Evolutionary conservation across 2,113 vertebrate genomes (phyloP), one percentile per base, ranked within the genome.

Genomic region (Nothobranchius kuhntae): DNA sequence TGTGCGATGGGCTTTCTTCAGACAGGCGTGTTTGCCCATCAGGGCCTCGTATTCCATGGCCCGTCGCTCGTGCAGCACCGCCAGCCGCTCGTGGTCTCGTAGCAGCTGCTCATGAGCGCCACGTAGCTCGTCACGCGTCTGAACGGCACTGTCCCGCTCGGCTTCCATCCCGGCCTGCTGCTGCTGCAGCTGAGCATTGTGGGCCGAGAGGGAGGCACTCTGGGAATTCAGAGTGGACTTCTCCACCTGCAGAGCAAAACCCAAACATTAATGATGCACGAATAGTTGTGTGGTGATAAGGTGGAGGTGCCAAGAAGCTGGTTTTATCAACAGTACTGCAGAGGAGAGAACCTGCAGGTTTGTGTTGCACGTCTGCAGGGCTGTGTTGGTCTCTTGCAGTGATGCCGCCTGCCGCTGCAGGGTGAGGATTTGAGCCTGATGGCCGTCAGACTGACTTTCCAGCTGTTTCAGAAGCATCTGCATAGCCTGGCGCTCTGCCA

Each of bases 221-320:
- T 97, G 96, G 0, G 97, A 98, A 87, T 93, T 96, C 73, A 98
- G 92, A 0, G 96, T 96, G 4, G 96, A 98, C 60, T 96, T 98
- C 88, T 99, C 97, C 75, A 99, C 98, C 98, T 99, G 84, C 14
- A 75, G 48, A 65, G 57, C 3, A 5, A 9, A 53, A 0, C 6
- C 13, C 3, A 44, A 9, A 7, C 17, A 35, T 59, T 55, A 30
- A 42, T 48, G 17, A 24, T 24, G 45, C 30, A 53, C 40, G n/a
- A 12, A 4, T 46, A 14, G 45, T 9, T 36, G 53, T 17, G 35
- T 4, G 52, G 38, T 61, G 46, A 42, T 6, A 4, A 40, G 9
- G 61, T 6, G 58, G 53, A 24, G 30, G 9, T 40, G 47, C 11
- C 7, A 21, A 21, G 24, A 42, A 50, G 53, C 59, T 60, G 17